Evolutionary conservation across 2,113 vertebrate species (phyloP).

Genomic region (Plotosus lineatus): DNA sequence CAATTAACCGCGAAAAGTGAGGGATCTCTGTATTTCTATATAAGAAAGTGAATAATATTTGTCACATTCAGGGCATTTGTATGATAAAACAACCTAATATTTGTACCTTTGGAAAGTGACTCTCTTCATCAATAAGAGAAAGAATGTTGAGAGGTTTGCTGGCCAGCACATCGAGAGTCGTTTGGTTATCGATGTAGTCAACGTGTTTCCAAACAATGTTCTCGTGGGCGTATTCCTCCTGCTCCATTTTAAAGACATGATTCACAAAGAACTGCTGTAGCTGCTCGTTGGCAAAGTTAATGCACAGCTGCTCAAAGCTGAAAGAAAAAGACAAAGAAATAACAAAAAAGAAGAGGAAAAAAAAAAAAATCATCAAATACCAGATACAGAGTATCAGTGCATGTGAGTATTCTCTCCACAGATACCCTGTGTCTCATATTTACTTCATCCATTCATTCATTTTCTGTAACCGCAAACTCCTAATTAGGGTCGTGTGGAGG

Average conservation of each 20-base stretch:
- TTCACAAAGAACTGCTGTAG: constrained; percentile 95
- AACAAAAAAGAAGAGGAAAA: not conserved
- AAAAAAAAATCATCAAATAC: not conserved
- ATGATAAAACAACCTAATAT: too few relatives aligned
- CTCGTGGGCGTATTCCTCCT: constrained; percentile 86
- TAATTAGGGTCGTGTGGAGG: too few relatives aligned
- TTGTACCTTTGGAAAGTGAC: constrained; percentile 93
- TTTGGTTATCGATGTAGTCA: constrained; percentile 84
- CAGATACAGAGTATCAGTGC: not conserved
- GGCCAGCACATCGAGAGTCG: constrained; percentile 82
- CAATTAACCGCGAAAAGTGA: too few relatives aligned
- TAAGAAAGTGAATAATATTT: not conserved
- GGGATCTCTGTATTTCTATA: not conserved
- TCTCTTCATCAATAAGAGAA: constrained; percentile 94
- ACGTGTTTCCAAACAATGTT: constrained; percentile 84
- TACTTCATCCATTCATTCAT: too few relatives aligned
- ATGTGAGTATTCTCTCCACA: too few relatives aligned
- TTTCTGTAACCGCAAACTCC: too few relatives aligned
- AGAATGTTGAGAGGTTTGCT: constrained; percentile 86
- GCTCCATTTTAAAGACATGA: constrained; percentile 91
- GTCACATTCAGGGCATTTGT: not conserved
- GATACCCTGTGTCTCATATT: too few relatives aligned
- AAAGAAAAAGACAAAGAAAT: not conserved
- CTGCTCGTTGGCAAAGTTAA: constrained; percentile 96
- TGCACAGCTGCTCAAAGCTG: constrained; percentile 98